These are phyloP conservation scores for Danio jaintianensis DNA, from an alignment of 2,797 vertebrate species.

Conservation along the genomic window DNA sequence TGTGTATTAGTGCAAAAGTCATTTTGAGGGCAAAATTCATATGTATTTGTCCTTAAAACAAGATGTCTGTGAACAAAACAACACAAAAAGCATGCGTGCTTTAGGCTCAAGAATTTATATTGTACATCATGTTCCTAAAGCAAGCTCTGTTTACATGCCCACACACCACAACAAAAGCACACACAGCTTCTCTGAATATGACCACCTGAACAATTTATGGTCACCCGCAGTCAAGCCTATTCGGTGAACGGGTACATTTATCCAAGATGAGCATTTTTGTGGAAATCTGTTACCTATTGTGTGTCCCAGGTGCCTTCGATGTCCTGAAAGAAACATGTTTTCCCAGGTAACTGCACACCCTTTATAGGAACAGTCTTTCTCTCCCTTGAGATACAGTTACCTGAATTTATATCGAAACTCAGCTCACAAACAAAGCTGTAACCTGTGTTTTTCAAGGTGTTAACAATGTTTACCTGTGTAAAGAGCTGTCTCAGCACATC, in stretches of 20 bases:
- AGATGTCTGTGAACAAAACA: background rate
- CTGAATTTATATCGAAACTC: conserved; percentile 52
- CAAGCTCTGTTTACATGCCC: conserved; percentile 16
- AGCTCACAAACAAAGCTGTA: conserved; percentile 47
- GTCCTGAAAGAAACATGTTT: conserved; percentile 50
- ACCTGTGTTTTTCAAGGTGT: conserved; percentile 51
- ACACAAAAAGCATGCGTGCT: background rate
- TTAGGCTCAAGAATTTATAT: background rate
- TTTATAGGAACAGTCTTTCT: conserved; percentile 33
- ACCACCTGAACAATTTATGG: conserved; percentile 15
- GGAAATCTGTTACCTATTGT: conserved; percentile 39
- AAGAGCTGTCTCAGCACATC: conserved; percentile 52
- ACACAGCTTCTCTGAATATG: background rate
- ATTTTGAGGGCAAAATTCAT: background rate
- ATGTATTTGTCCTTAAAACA: background rate
- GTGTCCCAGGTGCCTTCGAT: conserved; percentile 23
- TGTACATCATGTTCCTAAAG: background rate
- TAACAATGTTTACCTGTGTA: conserved; percentile 54
- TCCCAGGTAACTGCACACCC: conserved; percentile 58
- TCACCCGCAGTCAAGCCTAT: conserved; percentile 18
- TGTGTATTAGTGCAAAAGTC: background rate
- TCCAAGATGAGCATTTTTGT: conserved; percentile 20
- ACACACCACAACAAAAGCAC: background rate
- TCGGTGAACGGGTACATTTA: background rate
- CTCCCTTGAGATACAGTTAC: conserved; percentile 58